Percentiles rank a stretch among this genome's conserved stretches.
These are phyloP conservation scores for Drosophila melanica DNA, from an alignment of 1,140 invertebrate genomes.

Conservation along the genomic window DNA sequence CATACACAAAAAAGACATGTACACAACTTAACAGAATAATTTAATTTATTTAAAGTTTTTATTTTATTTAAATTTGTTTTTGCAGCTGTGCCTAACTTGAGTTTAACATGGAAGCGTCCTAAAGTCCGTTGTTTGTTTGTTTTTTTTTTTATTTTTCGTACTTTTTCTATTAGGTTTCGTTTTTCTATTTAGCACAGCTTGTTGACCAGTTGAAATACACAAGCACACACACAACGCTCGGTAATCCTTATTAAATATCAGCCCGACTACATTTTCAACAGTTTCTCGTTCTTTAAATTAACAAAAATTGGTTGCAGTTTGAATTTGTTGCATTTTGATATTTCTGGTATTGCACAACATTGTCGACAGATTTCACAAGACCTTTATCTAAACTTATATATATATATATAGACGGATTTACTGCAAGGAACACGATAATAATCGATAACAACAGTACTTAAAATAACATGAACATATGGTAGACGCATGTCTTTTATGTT, in stretches of 20 bases:
- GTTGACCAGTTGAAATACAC: constrained; percentile 43
- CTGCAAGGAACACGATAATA: constrained; percentile 76
- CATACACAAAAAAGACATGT: constrained; percentile 20
- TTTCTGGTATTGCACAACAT: constrained; percentile 41
- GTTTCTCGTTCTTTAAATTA: constrained; percentile 19
- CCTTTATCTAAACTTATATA: constrained; percentile 67
- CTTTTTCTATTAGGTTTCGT: constrained; percentile 9
- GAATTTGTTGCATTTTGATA: constrained; percentile 26
- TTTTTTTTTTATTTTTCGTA: constrained; percentile 13
- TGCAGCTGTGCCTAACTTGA: constrained; percentile 19
- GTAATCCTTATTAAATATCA: constrained; percentile 29
- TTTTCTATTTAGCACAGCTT: constrained; percentile 12
- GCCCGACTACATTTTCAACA: constrained; percentile 50
- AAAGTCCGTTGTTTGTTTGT: constrained; percentile 23
- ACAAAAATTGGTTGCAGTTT: background rate
- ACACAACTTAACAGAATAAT: constrained; percentile 29
- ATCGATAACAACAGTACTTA: constrained; percentile 65
- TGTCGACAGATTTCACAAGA: constrained; percentile 14
- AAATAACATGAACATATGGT: constrained; percentile 49
- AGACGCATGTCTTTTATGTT: constrained; percentile 51
- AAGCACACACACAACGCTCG: constrained; percentile 15
- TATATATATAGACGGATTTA: constrained; percentile 74
- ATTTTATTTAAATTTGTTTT: constrained; percentile 12
- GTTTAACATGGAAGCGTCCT: constrained; percentile 52
- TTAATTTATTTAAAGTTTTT: constrained; percentile 17